Conservation (phyloP, 2,113 vertebrate species). For the Mirounga angustirostris region DNA sequence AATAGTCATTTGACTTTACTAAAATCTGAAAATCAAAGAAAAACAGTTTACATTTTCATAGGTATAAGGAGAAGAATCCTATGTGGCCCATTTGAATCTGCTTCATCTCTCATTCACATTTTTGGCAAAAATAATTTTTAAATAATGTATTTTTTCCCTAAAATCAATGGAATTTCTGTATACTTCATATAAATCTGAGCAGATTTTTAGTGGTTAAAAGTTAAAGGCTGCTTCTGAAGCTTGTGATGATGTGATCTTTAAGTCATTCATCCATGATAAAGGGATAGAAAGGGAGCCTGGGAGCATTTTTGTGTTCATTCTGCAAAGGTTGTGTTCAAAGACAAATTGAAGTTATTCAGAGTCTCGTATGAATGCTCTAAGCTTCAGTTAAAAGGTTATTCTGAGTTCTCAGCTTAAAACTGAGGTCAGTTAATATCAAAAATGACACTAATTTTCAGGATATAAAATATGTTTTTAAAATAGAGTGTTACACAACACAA, state of each 20-base stretch:
- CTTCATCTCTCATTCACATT: neutral
- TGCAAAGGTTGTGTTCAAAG: constrained; percentile 60
- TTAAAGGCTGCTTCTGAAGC: constrained; percentile 51
- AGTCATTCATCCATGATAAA: constrained; percentile 60
- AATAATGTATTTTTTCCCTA: neutral
- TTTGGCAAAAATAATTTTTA: constrained; percentile 43
- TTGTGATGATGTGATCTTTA: constrained; percentile 62
- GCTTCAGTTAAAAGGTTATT: constrained; percentile 49
- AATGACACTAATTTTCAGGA: constrained; percentile 48
- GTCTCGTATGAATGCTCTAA: constrained; percentile 26
- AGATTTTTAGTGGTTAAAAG: constrained; percentile 45
- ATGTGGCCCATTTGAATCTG: neutral
- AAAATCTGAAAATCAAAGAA: constrained; percentile 6
- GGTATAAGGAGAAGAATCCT: neutral
- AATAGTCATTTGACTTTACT: neutral
- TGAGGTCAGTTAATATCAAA: constrained; percentile 42
- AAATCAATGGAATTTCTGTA: constrained; percentile 24
- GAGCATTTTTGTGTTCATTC: constrained; percentile 57
- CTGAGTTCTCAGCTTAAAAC: constrained; percentile 52
- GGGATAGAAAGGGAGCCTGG: neutral
- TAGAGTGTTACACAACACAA: neutral
- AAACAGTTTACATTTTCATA: neutral
- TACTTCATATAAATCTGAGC: constrained; percentile 7
- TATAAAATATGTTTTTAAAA: neutral
- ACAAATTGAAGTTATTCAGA: constrained; percentile 49